Evolutionary conservation across 2,888 invertebrate species (phyloP).

Genomic region (Sipunculus nudus): DNA sequence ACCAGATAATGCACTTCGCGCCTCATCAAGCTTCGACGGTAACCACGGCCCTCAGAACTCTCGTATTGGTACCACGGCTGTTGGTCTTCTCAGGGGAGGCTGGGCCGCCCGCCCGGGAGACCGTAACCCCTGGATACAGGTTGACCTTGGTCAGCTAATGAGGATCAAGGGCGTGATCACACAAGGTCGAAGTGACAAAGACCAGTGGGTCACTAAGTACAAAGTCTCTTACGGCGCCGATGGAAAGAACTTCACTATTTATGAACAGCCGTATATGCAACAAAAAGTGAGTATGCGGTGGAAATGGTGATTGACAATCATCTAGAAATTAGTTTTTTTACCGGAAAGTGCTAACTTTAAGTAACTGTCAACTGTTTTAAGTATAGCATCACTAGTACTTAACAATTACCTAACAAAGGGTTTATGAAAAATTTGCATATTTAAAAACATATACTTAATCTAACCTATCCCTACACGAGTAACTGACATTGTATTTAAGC

Average conservation of each 20-base stretch:
- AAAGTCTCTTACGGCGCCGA: conserved; percentile 46
- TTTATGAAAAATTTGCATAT: too few species aligned
- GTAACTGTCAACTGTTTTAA: too few species aligned
- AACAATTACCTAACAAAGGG: too few species aligned
- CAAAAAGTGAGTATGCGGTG: conserved; percentile 38
- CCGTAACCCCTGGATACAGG: conserved; percentile 6
- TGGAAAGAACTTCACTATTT: conserved; percentile 43
- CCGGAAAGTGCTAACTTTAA: too few species aligned
- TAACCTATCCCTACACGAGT: too few species aligned
- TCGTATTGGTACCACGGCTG: conserved; percentile 21
- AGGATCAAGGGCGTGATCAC: conserved; percentile 44
- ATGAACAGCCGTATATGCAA: conserved; percentile 47
- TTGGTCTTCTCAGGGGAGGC: conserved; percentile 1
- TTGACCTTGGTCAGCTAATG: conserved; percentile 31
- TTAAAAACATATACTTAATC: too few species aligned
- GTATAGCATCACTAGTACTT: too few species aligned
- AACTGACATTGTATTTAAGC: too few species aligned
- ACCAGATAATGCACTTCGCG: conserved; percentile 38
- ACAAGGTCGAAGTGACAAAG: conserved; percentile 42
- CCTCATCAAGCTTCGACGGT: conserved; percentile 40
- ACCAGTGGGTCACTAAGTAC: conserved; percentile 49
- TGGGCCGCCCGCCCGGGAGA: conserved; percentile 3
- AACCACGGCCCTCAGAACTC: conserved; percentile 43
- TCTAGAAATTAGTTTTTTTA: too few species aligned
- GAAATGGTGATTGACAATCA: too few species aligned